Base-by-base conservation (phyloP, 23 tunicate genomes). In the Diplosoma virens region DNA sequence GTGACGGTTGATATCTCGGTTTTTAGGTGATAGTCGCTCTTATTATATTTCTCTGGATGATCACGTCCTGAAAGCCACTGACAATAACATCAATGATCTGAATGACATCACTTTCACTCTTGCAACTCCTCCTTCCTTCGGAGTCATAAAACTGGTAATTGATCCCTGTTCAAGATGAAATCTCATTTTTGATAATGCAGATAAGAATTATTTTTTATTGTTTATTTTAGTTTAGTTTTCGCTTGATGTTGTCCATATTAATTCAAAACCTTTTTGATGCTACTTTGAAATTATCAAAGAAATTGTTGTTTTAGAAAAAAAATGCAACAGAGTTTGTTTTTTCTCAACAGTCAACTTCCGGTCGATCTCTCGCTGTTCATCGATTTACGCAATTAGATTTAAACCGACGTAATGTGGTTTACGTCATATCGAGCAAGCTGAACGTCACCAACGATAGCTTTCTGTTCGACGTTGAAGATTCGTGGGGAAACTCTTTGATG, bases 361-460 rank as follows among this genome's bases (percentile, higher is more conserved):
- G 30, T 7, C 30, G 27, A 3, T n/a, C 35, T 6, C 3, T 11
- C 33, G 36, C 70, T 22, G 26, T 23, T 22, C 54, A 25, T 23
- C 78, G 59, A n/a, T 92, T 92, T 55, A 92, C 83, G 9, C 84
- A 82, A 61, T 21, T 23, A 21, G 92, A 92, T 56, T 29, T 92
- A 34, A 80, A 85, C 33, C 36, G 32, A 0, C 72, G 97, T n/a
- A 54, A 76, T 25, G 76, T 92, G 25, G 17, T 81, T 26, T 92
- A 92, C 58, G 73, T 80, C 23, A 71, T 85, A 3, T 25, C 85
- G 9, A 53, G 77, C 31, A 75, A 69, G 60, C 60, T 84, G 25
- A 37, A 84, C 0, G 97, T 85, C 23, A 81, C 87, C 20, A 81
- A 85, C 24, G 97, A 92, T 61, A 92, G 87, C 53, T 92, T 92